phyloP scores from a whole-genome alignment of 2,888 invertebrate species.

The Merodon equestris region DNA sequence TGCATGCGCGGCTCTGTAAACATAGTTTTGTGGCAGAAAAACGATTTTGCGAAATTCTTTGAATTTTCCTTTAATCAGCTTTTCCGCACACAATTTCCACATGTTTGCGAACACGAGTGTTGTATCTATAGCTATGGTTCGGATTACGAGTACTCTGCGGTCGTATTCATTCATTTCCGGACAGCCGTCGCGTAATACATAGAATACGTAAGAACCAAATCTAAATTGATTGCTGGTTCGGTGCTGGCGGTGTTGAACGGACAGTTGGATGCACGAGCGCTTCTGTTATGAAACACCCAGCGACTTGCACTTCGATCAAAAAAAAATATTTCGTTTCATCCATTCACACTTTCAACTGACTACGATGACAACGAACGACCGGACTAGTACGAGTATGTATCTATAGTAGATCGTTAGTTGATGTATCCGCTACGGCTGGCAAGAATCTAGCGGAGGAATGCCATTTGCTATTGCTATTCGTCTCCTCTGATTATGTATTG shows the following conservation, averaged over 20 bases:
- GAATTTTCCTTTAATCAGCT: slow-evolving; percentile 16
- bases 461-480: no score
- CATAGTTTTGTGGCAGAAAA: slow-evolving; percentile 9
- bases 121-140: not conserved
- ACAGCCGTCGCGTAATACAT: slow-evolving; percentile 29
- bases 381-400: no score
- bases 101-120: slow-evolving; percentile 21
- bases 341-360: no score
- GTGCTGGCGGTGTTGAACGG: slow-evolving; percentile 4
- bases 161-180: slow-evolving; percentile 41
- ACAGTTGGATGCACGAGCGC: no score
- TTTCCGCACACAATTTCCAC: slow-evolving; percentile 27
- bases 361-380: no score
- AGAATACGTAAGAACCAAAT: slow-evolving; percentile 32
- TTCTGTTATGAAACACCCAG: slow-evolving; percentile 2
- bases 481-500: no score
- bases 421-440: no score
- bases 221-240: slow-evolving; percentile 46
- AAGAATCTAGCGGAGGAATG: no score
- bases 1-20: slow-evolving; percentile 22
- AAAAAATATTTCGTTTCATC: no score
- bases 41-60: slow-evolving; percentile 42
- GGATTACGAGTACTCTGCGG: not conserved
- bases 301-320: not conserved
- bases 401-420: no score